Base-by-base conservation (phyloP, 2,113 vertebrate genomes). In the Paraplagusia blochii region DNA sequence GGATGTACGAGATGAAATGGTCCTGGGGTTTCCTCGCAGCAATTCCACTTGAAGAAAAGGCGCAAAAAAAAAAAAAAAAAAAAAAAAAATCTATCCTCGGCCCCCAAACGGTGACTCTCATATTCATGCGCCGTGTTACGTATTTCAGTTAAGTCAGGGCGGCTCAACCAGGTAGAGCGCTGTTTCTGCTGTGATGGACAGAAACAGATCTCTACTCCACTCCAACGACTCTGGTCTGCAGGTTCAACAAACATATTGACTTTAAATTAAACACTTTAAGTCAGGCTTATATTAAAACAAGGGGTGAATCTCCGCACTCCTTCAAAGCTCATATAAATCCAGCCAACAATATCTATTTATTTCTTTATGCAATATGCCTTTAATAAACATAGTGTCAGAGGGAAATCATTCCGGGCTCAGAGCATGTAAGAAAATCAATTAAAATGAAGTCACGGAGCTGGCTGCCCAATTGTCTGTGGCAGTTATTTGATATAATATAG, bases 401-500 rank as follows among this genome's bases (percentile, higher is more conserved):
- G 83, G 89, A 93, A 94, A 94, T 94, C 91, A 93, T 84, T 86
- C 82, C 76, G 81, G 83, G 90, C 88, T 84, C 63, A 88, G 91
- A 92, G 89, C 90, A 87, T 74, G 88, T 84, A 88, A 92, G 91
- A 92, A 94, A 94, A 95, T 95, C 93, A 94, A 97, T 95, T 94
- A 96, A 98, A 95, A 96, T 88, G 88, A 93, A 95, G 93, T 95
- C 93, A 94, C 88, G 9, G 88, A 79, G 88, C 90, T 85, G 84
- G 88, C 85, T 71, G 83, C 90, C 85, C 90, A 93, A 96, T 94
- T 93, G 90, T 94, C 93, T 90, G 75, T 96, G 93, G 93, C 93
- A 96, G 92, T 94, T 94, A 94, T 95, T 94, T 94, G 93, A 94
- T 93, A 92, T 90, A 93, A 93, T 90, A 88, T 87, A 87, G 91